These are phyloP conservation scores for Haliclona indistincta DNA, from an alignment of 37 sponge, comb jelly and placozoan genomes.

Conservation along the genomic window DNA sequence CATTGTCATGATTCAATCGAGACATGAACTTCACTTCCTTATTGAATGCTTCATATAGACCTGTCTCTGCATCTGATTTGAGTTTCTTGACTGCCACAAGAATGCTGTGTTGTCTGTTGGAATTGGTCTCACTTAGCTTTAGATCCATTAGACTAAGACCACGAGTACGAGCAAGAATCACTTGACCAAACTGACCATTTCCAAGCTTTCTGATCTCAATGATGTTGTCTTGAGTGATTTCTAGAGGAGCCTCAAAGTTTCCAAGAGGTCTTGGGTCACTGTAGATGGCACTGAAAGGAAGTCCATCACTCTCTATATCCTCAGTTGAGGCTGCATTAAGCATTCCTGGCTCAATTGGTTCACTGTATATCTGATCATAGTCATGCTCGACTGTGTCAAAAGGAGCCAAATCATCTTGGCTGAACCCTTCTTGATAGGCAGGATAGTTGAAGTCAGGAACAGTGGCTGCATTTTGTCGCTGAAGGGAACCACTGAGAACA, in stretches of 20 bases:
- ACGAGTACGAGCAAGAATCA: slow-evolving; percentile 57
- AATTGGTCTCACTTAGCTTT: slow-evolving; percentile 46
- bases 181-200: slow-evolving; percentile 79
- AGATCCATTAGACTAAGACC: slow-evolving; percentile 56
- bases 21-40: slow-evolving; percentile 87
- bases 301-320: slow-evolving; percentile 1
- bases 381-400: slow-evolving; percentile 19
- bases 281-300: slow-evolving; percentile 69
- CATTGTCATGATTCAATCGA: slow-evolving; percentile 73
- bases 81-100: slow-evolving; percentile 79
- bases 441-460: slow-evolving; percentile 58
- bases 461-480: slow-evolving; percentile 2
- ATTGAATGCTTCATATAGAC: slow-evolving; percentile 63
- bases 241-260: slow-evolving; percentile 8
- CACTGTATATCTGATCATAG: slow-evolving; percentile 69
- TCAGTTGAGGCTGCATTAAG: slow-evolving; percentile 1
- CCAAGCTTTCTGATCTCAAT: slow-evolving; percentile 58
- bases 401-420: neutral
- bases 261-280: slow-evolving; percentile 44
- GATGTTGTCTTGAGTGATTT: slow-evolving; percentile 41
- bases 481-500: slow-evolving; percentile 58
- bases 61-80: slow-evolving; percentile 54
- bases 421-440: slow-evolving; percentile 28
- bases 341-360: slow-evolving; percentile 63
- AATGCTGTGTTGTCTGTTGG: slow-evolving; percentile 39